A percentile compares a stretch with the other conserved stretches of the same genome.
These are phyloP conservation scores for Xanthostigma xanthostigma DNA, from an alignment of 2,888 invertebrate species.

Conservation along the genomic window DNA sequence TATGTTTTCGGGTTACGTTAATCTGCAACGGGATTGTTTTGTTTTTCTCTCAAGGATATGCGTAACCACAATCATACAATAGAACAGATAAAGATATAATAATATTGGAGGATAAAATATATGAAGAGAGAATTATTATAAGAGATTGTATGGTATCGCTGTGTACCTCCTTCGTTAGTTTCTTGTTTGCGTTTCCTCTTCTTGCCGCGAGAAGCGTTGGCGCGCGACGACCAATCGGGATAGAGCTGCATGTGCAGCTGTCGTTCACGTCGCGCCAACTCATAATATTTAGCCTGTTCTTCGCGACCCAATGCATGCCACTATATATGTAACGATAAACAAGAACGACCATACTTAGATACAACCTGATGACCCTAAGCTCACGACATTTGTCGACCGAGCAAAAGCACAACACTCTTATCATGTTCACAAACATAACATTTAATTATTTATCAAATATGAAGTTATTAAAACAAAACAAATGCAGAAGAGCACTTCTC, in stretches of 20 bases:
- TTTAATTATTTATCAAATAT: too few relatives aligned
- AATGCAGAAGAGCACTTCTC: conserved; percentile 27
- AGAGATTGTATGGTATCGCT: conserved; percentile 24
- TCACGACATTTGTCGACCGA: conserved; percentile 1
- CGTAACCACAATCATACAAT: conserved; percentile 15
- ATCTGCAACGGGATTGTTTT: conserved; percentile 7
- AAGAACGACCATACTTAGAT: conserved; percentile 23
- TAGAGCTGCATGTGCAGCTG: conserved; percentile 98
- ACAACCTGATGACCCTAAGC: conserved; percentile 1
- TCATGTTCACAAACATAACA: background rate
- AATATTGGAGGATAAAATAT: conserved; percentile 3
- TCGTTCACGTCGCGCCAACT: conserved; percentile 94
- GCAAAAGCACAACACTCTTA: background rate
- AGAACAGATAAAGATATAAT: conserved; percentile 17
- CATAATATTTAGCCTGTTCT: conserved; percentile 99
- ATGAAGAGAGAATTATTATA: too few relatives aligned
- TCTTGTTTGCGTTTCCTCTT: conserved; percentile 99
- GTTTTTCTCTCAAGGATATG: conserved; percentile 13
- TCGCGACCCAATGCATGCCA: conserved; percentile 99
- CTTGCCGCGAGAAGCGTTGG: conserved; percentile 99
- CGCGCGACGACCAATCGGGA: conserved; percentile 98
- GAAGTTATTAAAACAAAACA: conserved; percentile 13
- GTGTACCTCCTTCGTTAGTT: conserved; percentile 90
- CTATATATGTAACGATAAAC: conserved; percentile 37
- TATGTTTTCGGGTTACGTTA: background rate